phyloP scores from a whole-genome alignment of 2,113 vertebrate species.

The Acrocephalus kingi region DNA sequence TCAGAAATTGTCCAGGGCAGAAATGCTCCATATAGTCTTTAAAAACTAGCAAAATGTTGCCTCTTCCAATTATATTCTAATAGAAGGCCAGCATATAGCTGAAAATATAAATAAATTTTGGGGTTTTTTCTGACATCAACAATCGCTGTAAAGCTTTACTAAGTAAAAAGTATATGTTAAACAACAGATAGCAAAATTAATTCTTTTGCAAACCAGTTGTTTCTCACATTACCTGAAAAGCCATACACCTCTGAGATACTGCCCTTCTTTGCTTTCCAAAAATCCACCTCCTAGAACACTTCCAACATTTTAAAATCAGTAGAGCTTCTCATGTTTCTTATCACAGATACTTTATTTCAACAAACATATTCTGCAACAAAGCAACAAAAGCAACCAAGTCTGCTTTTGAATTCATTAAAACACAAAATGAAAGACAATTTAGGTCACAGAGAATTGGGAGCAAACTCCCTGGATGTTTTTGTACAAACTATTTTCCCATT shows the following conservation, averaged over 20 bases:
- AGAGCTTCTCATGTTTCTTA: background rate
- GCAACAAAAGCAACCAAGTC: background rate
- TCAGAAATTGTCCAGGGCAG: background rate
- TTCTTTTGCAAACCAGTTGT: background rate
- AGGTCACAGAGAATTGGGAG: background rate
- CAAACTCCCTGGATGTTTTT: background rate
- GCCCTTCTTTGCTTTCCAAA: background rate
- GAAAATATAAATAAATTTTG: background rate
- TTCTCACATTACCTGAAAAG: background rate
- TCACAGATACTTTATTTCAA: background rate
- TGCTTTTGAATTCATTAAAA: background rate
- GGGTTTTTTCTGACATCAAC: background rate
- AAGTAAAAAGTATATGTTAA: background rate
- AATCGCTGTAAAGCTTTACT: slow-evolving; percentile 3
- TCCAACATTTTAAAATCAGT: background rate
- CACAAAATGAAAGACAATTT: background rate
- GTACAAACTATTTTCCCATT: background rate
- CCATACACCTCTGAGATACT: background rate
- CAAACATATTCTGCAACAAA: background rate
- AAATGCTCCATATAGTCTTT: background rate
- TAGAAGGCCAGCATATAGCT: background rate
- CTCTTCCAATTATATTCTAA: background rate
- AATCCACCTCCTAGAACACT: background rate
- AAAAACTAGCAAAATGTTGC: background rate
- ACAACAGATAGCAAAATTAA: background rate